Evolutionary conservation across 1,140 invertebrate genomes (phyloP).

Genomic region (Drosophila mauritiana): DNA sequence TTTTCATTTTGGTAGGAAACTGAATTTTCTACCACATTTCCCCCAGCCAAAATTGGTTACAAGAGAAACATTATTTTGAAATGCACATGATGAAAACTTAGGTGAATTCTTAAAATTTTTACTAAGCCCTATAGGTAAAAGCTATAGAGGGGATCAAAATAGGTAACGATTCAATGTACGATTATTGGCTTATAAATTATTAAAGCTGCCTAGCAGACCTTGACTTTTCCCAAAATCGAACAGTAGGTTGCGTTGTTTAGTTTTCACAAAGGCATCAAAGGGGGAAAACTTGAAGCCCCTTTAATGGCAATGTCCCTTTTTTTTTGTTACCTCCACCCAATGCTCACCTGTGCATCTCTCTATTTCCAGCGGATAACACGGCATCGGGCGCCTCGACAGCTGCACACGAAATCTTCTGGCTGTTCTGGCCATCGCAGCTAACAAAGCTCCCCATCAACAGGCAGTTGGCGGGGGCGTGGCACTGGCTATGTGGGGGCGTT

Average conservation of each 20-base stretch:
- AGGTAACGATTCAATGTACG: too few relatives aligned
- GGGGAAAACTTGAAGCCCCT: not conserved
- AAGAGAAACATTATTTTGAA: not conserved
- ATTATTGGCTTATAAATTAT: too few relatives aligned
- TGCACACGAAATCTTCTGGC: constrained; percentile 65
- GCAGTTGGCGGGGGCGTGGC: constrained; percentile 57
- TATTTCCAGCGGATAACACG: constrained; percentile 54
- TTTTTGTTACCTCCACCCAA: not conserved
- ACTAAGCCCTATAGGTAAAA: too few relatives aligned
- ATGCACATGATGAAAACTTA: not conserved
- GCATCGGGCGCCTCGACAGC: constrained; percentile 64
- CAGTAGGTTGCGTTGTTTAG: not conserved
- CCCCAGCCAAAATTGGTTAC: not conserved
- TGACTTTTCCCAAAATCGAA: too few relatives aligned
- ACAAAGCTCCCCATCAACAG: constrained; percentile 64
- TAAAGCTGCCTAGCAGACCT: too few relatives aligned
- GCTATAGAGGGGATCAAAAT: too few relatives aligned
- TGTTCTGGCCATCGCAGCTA: constrained; percentile 49
- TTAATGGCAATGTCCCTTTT: not conserved
- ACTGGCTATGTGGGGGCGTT: constrained; percentile 16
- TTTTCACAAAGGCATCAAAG: constrained; percentile 17
- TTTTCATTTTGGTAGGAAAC: constrained; percentile 31
- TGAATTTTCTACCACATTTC: constrained; percentile 17
- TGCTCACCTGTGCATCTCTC: constrained; percentile 10
- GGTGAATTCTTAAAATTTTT: not conserved